phyloP scores from a whole-genome alignment of 2,113 vertebrate species.

The Sinocyclocheilus anshuiensis region DNA sequence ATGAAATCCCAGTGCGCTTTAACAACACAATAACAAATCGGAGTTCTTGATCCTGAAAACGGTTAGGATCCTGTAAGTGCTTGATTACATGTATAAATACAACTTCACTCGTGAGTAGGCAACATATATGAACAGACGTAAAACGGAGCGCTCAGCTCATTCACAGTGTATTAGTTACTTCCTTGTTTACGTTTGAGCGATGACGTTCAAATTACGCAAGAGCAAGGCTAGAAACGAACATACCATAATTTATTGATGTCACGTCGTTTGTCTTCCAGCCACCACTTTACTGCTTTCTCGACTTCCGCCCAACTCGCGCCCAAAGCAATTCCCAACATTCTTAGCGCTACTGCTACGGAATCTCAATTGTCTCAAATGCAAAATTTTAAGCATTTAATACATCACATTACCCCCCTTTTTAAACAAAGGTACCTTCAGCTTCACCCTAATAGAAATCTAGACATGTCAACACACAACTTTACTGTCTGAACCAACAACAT shows the following conservation, averaged over 20 bases:
- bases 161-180: background rate
- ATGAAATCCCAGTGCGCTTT: background rate
- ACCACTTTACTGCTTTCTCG: too few relatives aligned
- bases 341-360: too few relatives aligned
- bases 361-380: too few relatives aligned
- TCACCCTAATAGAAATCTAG: too few relatives aligned
- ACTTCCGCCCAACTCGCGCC: too few relatives aligned
- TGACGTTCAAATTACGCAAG: conserved; percentile 19
- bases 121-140: background rate
- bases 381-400: too few relatives aligned
- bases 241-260: background rate
- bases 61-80: background rate
- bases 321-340: too few relatives aligned
- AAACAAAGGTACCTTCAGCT: too few relatives aligned
- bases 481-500: too few relatives aligned
- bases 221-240: background rate
- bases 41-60: background rate
- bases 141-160: background rate
- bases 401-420: too few relatives aligned
- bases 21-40: background rate
- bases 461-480: too few relatives aligned
- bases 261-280: background rate
- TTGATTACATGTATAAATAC: background rate
- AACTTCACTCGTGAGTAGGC: background rate
- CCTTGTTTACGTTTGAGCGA: conserved; percentile 24